Conservation (phyloP, 2,797 vertebrate genomes). For the Esox masquinongy region DNA sequence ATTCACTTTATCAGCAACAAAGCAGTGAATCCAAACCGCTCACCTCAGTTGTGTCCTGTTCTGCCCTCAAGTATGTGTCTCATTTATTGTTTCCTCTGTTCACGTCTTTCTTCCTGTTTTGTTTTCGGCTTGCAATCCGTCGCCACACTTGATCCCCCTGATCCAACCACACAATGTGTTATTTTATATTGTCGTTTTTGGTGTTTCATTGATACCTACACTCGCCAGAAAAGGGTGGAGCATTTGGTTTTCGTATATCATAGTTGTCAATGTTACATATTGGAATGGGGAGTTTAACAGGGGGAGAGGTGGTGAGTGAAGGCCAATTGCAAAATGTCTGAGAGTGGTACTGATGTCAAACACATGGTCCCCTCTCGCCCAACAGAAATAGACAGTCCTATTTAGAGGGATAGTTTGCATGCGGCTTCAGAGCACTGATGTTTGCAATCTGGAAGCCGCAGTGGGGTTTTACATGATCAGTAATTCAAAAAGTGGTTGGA, state of each 20-base stretch:
- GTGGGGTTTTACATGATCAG: slow-evolving; percentile 85
- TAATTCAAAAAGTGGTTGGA: slow-evolving; percentile 83
- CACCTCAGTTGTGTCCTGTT: slow-evolving; percentile 45
- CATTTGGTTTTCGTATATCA: neutral
- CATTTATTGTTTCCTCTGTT: slow-evolving; percentile 55
- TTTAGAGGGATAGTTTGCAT: slow-evolving; percentile 81
- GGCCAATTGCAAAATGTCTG: slow-evolving; percentile 55
- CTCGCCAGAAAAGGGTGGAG: neutral
- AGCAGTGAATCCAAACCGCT: slow-evolving; percentile 47
- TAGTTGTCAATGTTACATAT: neutral
- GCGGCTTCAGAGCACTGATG: slow-evolving; percentile 79
- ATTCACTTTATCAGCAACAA: slow-evolving; percentile 39
- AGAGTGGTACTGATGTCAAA: slow-evolving; percentile 78
- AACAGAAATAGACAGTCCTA: slow-evolving; percentile 81
- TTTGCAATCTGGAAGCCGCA: slow-evolving; percentile 83
- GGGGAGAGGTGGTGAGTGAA: slow-evolving; percentile 49
- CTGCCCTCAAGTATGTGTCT: slow-evolving; percentile 49
- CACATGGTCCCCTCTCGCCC: slow-evolving; percentile 77
- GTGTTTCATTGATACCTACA: neutral
- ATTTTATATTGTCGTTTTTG: neutral
- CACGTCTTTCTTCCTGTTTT: slow-evolving; percentile 17
- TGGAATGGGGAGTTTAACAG: slow-evolving; percentile 21
- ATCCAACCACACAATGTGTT: neutral
- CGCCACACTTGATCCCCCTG: neutral
- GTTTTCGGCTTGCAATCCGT: neutral